Percentiles rank a stretch among this genome's conserved stretches.
Conservation (phyloP, 2,113 vertebrate species). For the Malurus cyaneus region DNA sequence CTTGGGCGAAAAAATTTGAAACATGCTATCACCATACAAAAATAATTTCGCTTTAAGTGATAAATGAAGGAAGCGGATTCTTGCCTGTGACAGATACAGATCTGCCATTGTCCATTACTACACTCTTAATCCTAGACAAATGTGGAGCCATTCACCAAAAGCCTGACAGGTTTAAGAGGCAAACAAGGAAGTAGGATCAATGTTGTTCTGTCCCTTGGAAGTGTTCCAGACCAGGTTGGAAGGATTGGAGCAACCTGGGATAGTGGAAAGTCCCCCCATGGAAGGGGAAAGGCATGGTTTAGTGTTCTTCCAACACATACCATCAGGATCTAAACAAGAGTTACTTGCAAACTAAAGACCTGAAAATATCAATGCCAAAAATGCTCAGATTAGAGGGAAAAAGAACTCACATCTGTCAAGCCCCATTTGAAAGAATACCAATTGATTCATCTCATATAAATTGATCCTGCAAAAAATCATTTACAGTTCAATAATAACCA, state of each 20-base stretch:
- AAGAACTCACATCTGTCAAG: background rate
- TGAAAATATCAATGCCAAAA: background rate
- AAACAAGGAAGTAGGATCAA: background rate
- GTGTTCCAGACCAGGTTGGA: background rate
- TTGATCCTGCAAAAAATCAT: background rate
- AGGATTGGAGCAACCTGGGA: accelerated
- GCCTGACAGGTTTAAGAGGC: background rate
- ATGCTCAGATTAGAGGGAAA: background rate
- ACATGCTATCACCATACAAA: background rate
- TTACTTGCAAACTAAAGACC: background rate
- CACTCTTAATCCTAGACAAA: background rate
- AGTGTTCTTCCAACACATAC: background rate
- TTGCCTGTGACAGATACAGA: background rate
- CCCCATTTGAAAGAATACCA: background rate
- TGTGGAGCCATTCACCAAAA: background rate
- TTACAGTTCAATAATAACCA: background rate
- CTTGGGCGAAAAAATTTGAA: background rate
- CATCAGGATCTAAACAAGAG: background rate
- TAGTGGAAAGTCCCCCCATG: background rate
- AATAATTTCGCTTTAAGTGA: background rate
- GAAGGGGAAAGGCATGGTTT: background rate
- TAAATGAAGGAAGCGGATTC: background rate
- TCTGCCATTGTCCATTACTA: background rate
- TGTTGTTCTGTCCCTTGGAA: background rate
- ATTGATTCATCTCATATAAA: background rate